Base-by-base conservation (phyloP, 1,140 invertebrate species). In the Idris sp. region DNA sequence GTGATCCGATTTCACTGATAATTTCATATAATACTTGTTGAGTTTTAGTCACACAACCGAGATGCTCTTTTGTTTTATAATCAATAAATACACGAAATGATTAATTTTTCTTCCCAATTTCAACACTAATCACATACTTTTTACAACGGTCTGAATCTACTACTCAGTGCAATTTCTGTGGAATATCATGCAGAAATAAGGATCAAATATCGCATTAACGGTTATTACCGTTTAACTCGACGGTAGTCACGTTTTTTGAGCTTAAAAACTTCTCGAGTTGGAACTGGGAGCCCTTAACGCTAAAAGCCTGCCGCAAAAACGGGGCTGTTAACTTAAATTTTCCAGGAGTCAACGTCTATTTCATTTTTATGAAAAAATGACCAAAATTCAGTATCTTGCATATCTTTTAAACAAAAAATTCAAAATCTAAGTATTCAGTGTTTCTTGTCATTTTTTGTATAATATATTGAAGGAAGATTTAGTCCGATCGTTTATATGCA, bases 401-500 rank as follows among this genome's bases (percentile, higher is more conserved):
- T n/a, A n/a, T n/a, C n/a, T n/a, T n/a, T n/a, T n/a, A n/a, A n/a
- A n/a, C n/a, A n/a, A n/a, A n/a, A n/a, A n/a, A 13, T 14, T 15
- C 26, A 28, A 30, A 61, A 71, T 61, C 22, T 38, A 31, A 38
- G 56, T 40, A 54, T 54, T 71, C 26, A 40, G 54, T 71, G 48
- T 10, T 19, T 31, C 41, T 16, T 26, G 6, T 28, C 31, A 15
- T 44, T 53, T 56, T 53, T 61, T 53, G 56, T 53, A 53, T 38
- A 38, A 46, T 53, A 44, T 36, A 36, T 38, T 22, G 36, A 15
- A 36, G 36, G 44, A 73, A 51, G 53, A 73, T 65, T 18, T 28
- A 26, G 64, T 11, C 44, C 44, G 69, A 64, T 59, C 69, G 53
- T 73, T 64, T 73, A 65, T 73, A 64, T 38, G 59, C 58, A 22